Conservation (phyloP, 2,113 vertebrate species). For the Hydropotes inermis region DNA sequence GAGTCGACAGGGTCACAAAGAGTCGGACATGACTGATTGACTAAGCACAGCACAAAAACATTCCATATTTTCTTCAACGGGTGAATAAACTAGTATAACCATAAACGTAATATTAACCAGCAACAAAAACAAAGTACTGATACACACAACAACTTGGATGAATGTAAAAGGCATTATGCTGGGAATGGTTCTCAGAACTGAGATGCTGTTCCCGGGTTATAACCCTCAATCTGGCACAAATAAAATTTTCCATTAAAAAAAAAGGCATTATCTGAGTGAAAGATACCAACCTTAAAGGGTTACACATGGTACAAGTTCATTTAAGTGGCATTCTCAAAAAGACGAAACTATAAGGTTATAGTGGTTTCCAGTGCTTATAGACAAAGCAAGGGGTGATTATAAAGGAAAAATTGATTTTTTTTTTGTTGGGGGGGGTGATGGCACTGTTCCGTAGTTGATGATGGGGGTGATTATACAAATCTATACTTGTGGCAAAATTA, state of each 20-base stretch:
- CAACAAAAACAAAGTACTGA: neutral
- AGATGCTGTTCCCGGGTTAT: neutral
- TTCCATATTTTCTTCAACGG: neutral
- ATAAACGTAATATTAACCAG: neutral
- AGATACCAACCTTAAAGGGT: neutral
- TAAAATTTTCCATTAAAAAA: neutral
- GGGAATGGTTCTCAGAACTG: neutral
- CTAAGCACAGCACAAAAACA: neutral
- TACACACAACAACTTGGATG: neutral
- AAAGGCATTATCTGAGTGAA: neutral
- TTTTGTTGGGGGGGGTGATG: neutral
- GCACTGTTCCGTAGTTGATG: neutral
- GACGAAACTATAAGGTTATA: neutral
- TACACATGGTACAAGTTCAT: neutral
- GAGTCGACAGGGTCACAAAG: neutral
- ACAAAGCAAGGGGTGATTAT: neutral
- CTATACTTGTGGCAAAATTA: neutral
- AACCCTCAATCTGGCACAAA: neutral
- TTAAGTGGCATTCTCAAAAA: neutral
- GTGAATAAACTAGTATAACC: neutral
- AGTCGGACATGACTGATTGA: fast-evolving
- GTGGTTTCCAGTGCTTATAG: neutral
- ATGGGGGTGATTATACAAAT: neutral
- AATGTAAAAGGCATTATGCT: neutral
- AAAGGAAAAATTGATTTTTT: neutral